Base-by-base conservation (phyloP, 2,113 vertebrate genomes). In the Plotosus lineatus region DNA sequence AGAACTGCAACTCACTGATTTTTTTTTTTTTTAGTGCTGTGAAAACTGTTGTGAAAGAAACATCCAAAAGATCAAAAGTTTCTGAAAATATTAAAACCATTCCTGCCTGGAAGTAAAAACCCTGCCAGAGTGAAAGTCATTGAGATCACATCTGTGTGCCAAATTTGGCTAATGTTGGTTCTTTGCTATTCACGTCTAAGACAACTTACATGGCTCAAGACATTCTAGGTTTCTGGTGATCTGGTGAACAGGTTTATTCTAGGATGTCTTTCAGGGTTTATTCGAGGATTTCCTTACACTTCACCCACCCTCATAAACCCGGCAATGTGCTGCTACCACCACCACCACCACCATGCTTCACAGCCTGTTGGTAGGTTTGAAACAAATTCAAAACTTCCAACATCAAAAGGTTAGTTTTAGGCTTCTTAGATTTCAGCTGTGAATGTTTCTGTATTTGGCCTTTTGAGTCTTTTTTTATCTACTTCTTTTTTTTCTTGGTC, bases 281-380 rank as follows among this genome's bases (percentile, higher is more conserved):
- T 33, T 33, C 15, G 15, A 15, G 28, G 28, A 23, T 21, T 19
- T 61, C 9, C 33, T 3, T 4, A 5, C 11, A 66, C 66, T 44
- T 4, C n/a, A 14, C 17, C 6, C 33, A 66, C 19, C 8, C 36
- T 40, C 28, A 60, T 31, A n/a, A n/a, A n/a, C 33, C 2, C 2
- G 7, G 38, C 3, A 65, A 38, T 9, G n/a, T 42, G 19, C 23
- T 17, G 2, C 26, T 48, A 48, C 26, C n/a, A 69, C 40, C 44
- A 71, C 11, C 65, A 48, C 26, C n/a, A 69, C 40, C 44, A 71
- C 11, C 65, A 68, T 68, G 21, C 61, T 65, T 65, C 33, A 68
- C 7, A 17, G 26, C 31, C 3, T 12, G 7, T 31, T n/a, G 38
- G 19, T 36, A 6, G 31, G 17, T 36, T 17, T 36, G 15, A 63